phyloP scores from a whole-genome alignment of 2,797 vertebrate genomes.

The Aplochiton taeniatus region DNA sequence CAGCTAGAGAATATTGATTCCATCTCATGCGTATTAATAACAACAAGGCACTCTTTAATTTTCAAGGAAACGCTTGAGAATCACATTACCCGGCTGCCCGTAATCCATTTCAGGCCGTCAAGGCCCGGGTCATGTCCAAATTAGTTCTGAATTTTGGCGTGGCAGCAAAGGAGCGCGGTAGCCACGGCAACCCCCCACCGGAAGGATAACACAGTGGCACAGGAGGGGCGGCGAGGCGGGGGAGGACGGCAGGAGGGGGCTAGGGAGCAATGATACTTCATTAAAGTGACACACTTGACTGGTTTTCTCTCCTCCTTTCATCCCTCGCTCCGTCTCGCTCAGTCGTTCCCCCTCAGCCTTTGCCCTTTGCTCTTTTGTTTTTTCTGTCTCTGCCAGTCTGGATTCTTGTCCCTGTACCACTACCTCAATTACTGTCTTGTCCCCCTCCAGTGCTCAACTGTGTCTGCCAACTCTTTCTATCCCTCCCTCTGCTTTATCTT shows the following conservation, averaged over 20 bases:
- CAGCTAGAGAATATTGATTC: conserved; percentile 55
- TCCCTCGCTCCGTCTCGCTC: neutral
- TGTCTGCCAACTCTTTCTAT: neutral
- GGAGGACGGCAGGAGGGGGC: conserved; percentile 26
- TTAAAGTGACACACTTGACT: conserved; percentile 52
- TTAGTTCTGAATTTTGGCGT: conserved; percentile 54
- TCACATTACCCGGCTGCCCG: conserved; percentile 46
- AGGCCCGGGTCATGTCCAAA: conserved; percentile 61
- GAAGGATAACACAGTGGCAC: conserved; percentile 22
- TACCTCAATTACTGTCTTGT: too few relatives aligned
- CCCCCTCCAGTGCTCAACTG: too few relatives aligned
- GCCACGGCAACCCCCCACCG: conserved; percentile 48
- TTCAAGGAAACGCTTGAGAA: conserved; percentile 54
- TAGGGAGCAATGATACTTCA: conserved; percentile 54
- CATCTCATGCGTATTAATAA: conserved; percentile 57
- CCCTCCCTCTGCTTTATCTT: neutral
- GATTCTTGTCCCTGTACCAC: too few relatives aligned
- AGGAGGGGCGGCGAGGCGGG: conserved; percentile 14
- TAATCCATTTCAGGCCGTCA: conserved; percentile 63
- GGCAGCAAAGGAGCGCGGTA: conserved; percentile 32
- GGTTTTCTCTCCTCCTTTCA: conserved; percentile 29
- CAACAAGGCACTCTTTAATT: conserved; percentile 54
- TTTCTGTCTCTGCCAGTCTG: neutral
- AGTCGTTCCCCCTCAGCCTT: conserved; percentile 22
- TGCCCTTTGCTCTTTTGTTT: neutral